These are phyloP conservation scores for Lithobates sylvaticus DNA, from an alignment of 2,797 vertebrate genomes.

Conservation along the genomic window DNA sequence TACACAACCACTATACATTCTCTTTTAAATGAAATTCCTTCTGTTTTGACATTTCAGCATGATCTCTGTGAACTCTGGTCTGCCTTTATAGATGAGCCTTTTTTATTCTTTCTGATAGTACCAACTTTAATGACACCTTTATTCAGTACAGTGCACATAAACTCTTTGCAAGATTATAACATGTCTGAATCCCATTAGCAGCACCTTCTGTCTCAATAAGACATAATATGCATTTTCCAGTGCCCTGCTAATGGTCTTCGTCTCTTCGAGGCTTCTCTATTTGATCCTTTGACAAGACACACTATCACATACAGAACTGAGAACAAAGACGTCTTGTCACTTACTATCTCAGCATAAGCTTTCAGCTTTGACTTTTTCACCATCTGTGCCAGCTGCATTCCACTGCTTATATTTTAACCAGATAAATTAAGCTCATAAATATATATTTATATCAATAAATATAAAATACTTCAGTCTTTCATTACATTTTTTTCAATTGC, in stretches of 20 bases:
- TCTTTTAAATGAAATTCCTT: background rate
- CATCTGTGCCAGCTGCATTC: conserved; percentile 16
- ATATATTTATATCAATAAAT: conserved; percentile 21
- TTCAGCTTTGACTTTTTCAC: conserved; percentile 20
- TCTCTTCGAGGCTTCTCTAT: conserved; percentile 16
- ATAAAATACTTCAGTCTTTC: background rate
- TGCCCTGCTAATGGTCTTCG: conserved; percentile 38
- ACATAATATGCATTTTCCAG: conserved; percentile 47
- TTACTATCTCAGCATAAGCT: conserved; percentile 30
- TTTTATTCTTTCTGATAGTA: conserved; percentile 20
- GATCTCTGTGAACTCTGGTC: conserved; percentile 29
- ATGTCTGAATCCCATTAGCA: conserved; percentile 48
- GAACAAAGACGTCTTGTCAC: conserved; percentile 53
- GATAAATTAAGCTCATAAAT: background rate
- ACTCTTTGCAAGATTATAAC: conserved; percentile 44
- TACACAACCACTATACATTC: background rate
- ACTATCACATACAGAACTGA: conserved; percentile 40
- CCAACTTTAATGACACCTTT: conserved; percentile 49
- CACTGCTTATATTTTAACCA: conserved; percentile 7
- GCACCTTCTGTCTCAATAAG: conserved; percentile 53
- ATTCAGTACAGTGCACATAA: conserved; percentile 38
- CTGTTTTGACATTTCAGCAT: conserved; percentile 7
- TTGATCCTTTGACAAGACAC: conserved; percentile 54
- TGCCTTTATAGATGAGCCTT: conserved; percentile 26
- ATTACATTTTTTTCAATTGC: background rate